phyloP scores from a whole-genome alignment of 2,797 vertebrate genomes.

The Coregonus ussuriensis region DNA sequence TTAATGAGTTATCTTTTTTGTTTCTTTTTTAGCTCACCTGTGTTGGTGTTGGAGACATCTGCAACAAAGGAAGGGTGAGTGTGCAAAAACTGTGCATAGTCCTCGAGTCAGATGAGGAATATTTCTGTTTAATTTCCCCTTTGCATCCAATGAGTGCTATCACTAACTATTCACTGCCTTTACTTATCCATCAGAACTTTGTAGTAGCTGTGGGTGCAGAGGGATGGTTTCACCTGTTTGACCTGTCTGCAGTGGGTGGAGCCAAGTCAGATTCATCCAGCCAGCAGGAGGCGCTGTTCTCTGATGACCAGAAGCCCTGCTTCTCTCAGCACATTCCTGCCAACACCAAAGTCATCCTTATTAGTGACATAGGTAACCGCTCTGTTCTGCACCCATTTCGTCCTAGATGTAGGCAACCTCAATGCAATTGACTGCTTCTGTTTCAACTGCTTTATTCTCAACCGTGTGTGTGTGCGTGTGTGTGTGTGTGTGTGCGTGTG shows the following conservation, averaged over 20 bases:
- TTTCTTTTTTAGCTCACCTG: slow-evolving; percentile 87
- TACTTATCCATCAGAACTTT: slow-evolving; percentile 79
- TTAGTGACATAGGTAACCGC: slow-evolving; percentile 91
- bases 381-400: not conserved
- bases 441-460: not conserved
- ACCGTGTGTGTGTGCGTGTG: not conserved
- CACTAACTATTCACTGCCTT: not conserved
- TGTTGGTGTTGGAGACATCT: slow-evolving; percentile 92
- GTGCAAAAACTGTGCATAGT: not conserved
- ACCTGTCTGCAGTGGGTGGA: slow-evolving; percentile 75
- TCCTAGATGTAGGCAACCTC: not conserved
- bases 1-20: not conserved
- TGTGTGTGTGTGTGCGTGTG: not conserved
- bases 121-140: not conserved
- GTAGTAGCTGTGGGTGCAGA: slow-evolving; percentile 93
- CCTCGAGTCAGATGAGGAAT: not conserved
- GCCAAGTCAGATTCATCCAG: slow-evolving; percentile 82
- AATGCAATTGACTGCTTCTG: not conserved
- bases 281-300: slow-evolving; percentile 76
- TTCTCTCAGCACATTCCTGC: slow-evolving; percentile 97
- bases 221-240: slow-evolving; percentile 97
- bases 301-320: slow-evolving; percentile 87
- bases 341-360: slow-evolving; percentile 97
- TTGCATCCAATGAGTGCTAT: not conserved
- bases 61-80: slow-evolving; percentile 94